Evolutionary conservation across 2,797 vertebrate species (phyloP).

Genomic region (Girardinus metallicus): DNA sequence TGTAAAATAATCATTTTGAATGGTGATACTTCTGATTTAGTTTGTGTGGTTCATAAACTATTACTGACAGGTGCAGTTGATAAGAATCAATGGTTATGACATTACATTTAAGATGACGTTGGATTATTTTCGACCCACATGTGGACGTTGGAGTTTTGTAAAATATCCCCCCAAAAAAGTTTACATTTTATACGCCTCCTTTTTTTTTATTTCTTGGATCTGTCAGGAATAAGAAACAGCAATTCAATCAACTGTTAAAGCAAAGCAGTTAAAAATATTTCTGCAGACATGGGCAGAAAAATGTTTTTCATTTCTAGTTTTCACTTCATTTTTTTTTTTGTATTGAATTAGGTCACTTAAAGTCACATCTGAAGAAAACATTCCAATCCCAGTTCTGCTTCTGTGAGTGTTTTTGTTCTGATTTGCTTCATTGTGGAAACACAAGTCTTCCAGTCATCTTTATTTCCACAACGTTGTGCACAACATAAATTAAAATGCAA

Average conservation of each 20-base stretch:
- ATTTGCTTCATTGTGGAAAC: background rate
- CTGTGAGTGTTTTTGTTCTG: background rate
- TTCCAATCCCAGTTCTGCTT: slow-evolving; percentile 3
- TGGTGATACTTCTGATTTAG: background rate
- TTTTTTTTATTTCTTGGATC: too few relatives aligned
- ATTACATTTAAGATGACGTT: background rate
- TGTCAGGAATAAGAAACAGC: too few relatives aligned
- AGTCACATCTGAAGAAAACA: background rate
- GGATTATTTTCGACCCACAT: background rate
- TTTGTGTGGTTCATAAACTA: background rate
- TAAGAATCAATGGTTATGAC: background rate
- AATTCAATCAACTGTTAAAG: background rate
- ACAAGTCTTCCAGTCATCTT: background rate
- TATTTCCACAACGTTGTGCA: background rate
- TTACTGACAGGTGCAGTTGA: background rate
- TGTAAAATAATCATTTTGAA: background rate
- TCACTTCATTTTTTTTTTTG: slow-evolving; percentile 34
- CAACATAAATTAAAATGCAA: background rate
- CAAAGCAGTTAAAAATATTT: background rate
- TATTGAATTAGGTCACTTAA: background rate
- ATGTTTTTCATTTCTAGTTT: slow-evolving; percentile 12
- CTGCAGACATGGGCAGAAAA: background rate
- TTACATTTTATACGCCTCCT: background rate
- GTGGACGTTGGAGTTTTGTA: background rate
- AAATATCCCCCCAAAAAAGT: background rate